phyloP scores from a whole-genome alignment of 1,140 invertebrate species.

The Brachionus koreanus region DNA sequence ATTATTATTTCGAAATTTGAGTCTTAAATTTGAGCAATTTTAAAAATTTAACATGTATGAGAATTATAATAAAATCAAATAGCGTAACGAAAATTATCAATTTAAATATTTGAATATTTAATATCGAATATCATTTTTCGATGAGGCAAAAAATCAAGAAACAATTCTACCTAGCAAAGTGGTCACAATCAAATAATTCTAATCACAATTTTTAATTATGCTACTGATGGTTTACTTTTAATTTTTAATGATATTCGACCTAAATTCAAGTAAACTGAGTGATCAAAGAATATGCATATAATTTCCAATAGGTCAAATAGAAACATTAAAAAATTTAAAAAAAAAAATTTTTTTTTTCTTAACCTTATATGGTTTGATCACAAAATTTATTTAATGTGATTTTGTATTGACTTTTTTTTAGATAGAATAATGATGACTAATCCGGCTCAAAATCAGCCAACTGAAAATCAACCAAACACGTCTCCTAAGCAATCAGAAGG shows the following conservation, averaged over 20 bases:
- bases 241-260: slow-evolving; percentile 27
- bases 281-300: background rate
- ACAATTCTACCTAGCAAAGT: background rate
- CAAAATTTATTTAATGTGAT: background rate
- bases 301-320: background rate
- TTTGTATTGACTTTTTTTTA: background rate
- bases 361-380: background rate
- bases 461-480: background rate
- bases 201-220: background rate
- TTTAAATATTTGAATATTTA: background rate
- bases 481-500: background rate
- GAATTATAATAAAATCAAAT: slow-evolving; percentile 2
- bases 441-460: background rate
- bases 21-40: background rate
- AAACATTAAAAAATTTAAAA: background rate
- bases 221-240: slow-evolving; percentile 20
- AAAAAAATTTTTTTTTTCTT: background rate
- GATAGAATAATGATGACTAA: background rate
- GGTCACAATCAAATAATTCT: background rate
- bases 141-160: background rate
- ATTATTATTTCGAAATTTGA: background rate
- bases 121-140: background rate
- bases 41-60: background rate
- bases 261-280: background rate
- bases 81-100: background rate